A percentile compares a stretch with the other conserved stretches of the same genome.
Conservation (phyloP, 2,888 invertebrate species). For the Sinhomidia bicolor region DNA sequence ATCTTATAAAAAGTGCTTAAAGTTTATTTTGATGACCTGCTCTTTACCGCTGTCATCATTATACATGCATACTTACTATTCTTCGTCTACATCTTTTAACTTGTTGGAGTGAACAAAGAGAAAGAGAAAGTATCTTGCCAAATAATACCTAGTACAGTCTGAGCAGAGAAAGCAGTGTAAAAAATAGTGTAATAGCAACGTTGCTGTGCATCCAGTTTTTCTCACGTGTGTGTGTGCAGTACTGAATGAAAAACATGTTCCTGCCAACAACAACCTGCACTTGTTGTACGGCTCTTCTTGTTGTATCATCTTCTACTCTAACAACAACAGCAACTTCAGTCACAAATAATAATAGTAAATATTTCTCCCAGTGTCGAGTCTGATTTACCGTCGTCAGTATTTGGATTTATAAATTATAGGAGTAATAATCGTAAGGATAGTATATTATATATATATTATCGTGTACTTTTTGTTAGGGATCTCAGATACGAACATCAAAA, state of each 20-base stretch:
- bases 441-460: not conserved
- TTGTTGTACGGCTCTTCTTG: not conserved
- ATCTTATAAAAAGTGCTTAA: not conserved
- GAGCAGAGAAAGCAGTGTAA: conserved; percentile 25
- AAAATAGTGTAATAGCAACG: not conserved
- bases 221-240: conserved; percentile 24
- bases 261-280: conserved; percentile 6
- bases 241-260: conserved; percentile 38
- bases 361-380: not conserved
- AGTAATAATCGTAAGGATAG: not conserved
- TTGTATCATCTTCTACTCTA: not conserved
- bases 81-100: not conserved
- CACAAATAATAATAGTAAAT: conserved; percentile 14
- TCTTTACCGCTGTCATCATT: not conserved
- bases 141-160: not conserved
- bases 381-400: conserved; percentile 49
- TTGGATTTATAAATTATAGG: conserved; percentile 7
- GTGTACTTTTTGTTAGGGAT: conserved; percentile 47
- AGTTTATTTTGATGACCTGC: not conserved
- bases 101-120: not conserved
- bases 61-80: not conserved
- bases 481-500: conserved; percentile 10
- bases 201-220: not conserved
- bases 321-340: not conserved
- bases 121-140: not conserved